Percentiles rank a stretch among this genome's conserved stretches.
Conservation (phyloP, 2,888 invertebrate genomes). For the Protodeltote pygarga region DNA sequence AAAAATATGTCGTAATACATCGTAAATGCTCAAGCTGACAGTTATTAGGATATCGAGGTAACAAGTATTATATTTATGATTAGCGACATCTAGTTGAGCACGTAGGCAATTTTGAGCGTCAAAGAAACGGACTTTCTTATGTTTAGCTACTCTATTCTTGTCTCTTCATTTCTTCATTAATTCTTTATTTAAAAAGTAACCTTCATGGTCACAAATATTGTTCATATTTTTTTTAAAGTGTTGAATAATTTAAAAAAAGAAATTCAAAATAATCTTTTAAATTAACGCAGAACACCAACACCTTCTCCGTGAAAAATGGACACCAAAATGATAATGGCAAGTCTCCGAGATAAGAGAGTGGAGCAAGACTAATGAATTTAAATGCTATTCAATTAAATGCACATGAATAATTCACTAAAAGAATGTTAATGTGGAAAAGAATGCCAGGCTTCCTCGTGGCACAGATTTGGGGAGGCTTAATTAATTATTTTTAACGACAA, state of each 20-base stretch:
- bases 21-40: constrained; percentile 25
- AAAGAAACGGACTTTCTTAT: constrained; percentile 20
- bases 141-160: constrained; percentile 13
- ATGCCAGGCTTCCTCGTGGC: constrained; percentile 67
- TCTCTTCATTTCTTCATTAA: no score
- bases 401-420: constrained; percentile 82
- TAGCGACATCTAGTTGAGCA: constrained; percentile 41
- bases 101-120: constrained; percentile 13
- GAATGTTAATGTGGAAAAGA: constrained; percentile 78
- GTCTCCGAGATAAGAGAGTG: constrained; percentile 52
- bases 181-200: no score
- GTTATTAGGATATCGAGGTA: constrained; percentile 31
- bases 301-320: constrained; percentile 44
- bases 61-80: constrained; percentile 31
- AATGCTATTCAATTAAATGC: constrained; percentile 83
- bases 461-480: constrained; percentile 70
- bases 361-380: constrained; percentile 76
- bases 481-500: constrained; percentile 70
- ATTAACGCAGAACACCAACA: constrained; percentile 28
- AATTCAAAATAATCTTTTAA: constrained; percentile 3
- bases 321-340: constrained; percentile 49
- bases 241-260: constrained; percentile 2
- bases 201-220: no score
- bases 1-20: constrained; percentile 18
- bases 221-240: no score